Conservation (phyloP, 2,888 invertebrate species). For the Amphiduros pacificus region DNA sequence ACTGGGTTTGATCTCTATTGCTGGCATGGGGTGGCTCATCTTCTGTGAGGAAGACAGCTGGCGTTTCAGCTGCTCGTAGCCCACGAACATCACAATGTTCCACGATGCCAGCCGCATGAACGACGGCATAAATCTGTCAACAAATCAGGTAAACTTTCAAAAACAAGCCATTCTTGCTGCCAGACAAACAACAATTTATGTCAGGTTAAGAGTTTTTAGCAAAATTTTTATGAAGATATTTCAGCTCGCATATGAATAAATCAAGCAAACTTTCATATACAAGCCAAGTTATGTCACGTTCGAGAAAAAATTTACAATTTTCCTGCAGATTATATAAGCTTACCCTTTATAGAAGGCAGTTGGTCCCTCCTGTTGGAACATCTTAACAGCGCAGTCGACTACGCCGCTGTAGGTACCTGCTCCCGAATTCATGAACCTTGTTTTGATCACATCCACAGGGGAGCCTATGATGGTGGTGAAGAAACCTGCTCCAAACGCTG, state of each 20-base stretch:
- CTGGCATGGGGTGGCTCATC: too few species aligned
- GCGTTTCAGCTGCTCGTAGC: constrained; percentile 69
- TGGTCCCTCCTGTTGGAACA: constrained; percentile 65
- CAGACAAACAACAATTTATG: too few species aligned
- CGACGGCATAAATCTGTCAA: constrained; percentile 66
- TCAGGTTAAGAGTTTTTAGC: too few species aligned
- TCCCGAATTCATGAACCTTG: constrained; percentile 67
- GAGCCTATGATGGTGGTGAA: constrained; percentile 69
- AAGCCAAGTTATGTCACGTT: too few species aligned
- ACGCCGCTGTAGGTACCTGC: constrained; percentile 67
- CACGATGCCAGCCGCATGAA: constrained; percentile 70
- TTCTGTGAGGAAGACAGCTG: too few species aligned
- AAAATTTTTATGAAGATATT: too few species aligned
- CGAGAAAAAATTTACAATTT: too few species aligned
- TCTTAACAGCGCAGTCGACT: constrained; percentile 65
- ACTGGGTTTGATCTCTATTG: too few species aligned
- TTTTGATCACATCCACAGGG: constrained; percentile 72
- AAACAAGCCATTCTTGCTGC: too few species aligned
- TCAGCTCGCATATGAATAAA: too few species aligned
- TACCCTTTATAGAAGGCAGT: constrained; percentile 70
- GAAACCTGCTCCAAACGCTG: constrained; percentile 63
- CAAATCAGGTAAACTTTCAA: background rate
- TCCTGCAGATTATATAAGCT: too few species aligned
- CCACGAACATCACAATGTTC: constrained; percentile 71
- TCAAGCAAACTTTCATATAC: too few species aligned